Base-by-base conservation (phyloP, 2,888 invertebrate species). In the Sarcophaga caerulescens region DNA sequence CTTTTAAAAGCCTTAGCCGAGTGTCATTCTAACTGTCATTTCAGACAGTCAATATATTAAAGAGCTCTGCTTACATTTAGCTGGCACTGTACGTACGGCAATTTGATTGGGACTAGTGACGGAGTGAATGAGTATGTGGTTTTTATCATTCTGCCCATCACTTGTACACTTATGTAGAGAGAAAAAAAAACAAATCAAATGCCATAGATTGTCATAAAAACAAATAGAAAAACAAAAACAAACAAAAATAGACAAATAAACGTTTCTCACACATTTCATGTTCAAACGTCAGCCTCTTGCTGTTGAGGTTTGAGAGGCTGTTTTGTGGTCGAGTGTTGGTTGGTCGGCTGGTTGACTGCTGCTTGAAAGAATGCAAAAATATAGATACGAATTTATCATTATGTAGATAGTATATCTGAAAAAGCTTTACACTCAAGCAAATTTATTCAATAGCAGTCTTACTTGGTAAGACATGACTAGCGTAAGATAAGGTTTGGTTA, bases 221-320 rank as follows among this genome's bases (percentile, higher is more conserved):
- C 47, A 80, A 69, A 69, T 47, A 35, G 35, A 35, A 35, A 35
- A 35, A 14, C 14, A 62, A 62, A 62, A 68, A 47, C 19, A 47
- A 69, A 44, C 25, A 69, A 74, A 62, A 35, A 8, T 8, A 35
- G 35, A 35, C 68, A 74, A 74, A 81, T 77, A 81, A 77, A 81
- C 69, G 77, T 74, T 85, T 85, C 85, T 78, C 85, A 85, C 77
- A 85, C 74, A 85, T 81, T 81, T 85, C 71, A 84, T 85, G 77
- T 77, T 85, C 17, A 70, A 75, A 10, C 23, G 74, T 63, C 77
- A 63, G 57, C 25, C 74, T 69, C 12, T 52, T 12, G 52, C 52
- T 52, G 52, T 52, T 52, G 4, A 14, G 2, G 52, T 52, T 52
- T 17, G 8, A 35, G 35, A 35, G 35, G 35, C 8, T 35, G 35